phyloP scores from a whole-genome alignment of 2,113 vertebrate species.

The Mustela nigripes region DNA sequence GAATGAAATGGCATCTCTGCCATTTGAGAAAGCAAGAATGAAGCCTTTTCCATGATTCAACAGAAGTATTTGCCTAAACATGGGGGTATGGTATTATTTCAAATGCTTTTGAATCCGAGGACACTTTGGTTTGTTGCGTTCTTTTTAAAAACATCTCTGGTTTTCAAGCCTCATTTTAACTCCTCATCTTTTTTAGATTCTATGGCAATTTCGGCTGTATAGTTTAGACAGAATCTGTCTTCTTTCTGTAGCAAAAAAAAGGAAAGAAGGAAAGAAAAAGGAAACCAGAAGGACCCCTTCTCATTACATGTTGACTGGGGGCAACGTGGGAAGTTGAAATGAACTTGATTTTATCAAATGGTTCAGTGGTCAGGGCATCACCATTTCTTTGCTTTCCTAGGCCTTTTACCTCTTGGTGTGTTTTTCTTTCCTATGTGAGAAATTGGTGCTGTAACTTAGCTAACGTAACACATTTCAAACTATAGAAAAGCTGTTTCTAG shows the following conservation, averaged over 20 bases:
- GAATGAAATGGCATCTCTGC: background rate
- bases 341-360: background rate
- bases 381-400: background rate
- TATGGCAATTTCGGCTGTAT: background rate
- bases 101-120: background rate
- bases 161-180: background rate
- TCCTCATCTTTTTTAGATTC: background rate
- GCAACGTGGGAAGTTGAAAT: background rate
- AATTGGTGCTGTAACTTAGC: background rate
- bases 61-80: background rate
- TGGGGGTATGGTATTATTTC: background rate
- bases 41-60: background rate
- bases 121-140: background rate
- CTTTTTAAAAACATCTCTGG: background rate
- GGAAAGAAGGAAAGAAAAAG: no score
- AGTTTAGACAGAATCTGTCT: background rate
- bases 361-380: background rate
- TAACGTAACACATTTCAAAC: background rate
- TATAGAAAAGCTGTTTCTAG: background rate
- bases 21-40: conserved; percentile 24
- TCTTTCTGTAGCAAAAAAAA: background rate
- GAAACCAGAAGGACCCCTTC: background rate
- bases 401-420: background rate
- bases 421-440: background rate
- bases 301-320: background rate